Evolutionary conservation across 2,113 vertebrate species (phyloP).

Genomic region (Salvator merianae): DNA sequence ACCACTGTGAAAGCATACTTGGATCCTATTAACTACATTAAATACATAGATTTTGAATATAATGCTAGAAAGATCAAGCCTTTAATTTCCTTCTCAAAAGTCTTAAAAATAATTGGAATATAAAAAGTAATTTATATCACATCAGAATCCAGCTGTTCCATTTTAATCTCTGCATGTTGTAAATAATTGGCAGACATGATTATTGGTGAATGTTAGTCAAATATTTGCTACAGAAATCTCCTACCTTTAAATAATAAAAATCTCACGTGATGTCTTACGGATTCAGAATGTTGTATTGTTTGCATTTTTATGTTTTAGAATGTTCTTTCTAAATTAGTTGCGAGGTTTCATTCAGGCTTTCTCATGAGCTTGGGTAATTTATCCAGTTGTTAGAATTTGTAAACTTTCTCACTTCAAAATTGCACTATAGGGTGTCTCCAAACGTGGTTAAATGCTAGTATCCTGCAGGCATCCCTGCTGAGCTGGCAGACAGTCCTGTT

Average conservation of each 20-base stretch:
- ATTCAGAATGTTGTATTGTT: not conserved
- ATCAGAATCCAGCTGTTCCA: not conserved
- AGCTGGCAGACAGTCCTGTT: no score
- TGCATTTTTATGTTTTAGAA: not conserved
- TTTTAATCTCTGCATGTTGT: conserved; percentile 20
- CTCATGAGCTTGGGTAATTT: conserved; percentile 4
- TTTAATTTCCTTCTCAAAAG: not conserved
- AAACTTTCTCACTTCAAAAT: not conserved
- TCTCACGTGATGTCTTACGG: not conserved
- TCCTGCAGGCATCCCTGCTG: no score
- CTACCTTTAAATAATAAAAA: conserved; percentile 10
- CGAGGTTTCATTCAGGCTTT: conserved; percentile 18
- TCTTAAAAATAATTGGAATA: conserved; percentile 15
- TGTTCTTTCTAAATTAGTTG: conserved; percentile 9
- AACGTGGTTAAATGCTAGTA: no score
- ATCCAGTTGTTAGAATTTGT: not conserved
- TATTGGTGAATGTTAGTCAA: conserved; percentile 27
- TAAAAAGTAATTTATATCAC: conserved; percentile 21
- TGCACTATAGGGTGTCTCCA: not conserved
- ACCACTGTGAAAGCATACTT: not conserved
- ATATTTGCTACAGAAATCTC: not conserved
- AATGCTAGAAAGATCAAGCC: not conserved
- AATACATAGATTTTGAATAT: not conserved
- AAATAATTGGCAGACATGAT: conserved; percentile 18
- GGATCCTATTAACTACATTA: not conserved